Percentiles rank a stretch among this genome's conserved stretches.
phyloP scores from a whole-genome alignment of 2,797 vertebrate species.

The Propithecus perrieri region DNA sequence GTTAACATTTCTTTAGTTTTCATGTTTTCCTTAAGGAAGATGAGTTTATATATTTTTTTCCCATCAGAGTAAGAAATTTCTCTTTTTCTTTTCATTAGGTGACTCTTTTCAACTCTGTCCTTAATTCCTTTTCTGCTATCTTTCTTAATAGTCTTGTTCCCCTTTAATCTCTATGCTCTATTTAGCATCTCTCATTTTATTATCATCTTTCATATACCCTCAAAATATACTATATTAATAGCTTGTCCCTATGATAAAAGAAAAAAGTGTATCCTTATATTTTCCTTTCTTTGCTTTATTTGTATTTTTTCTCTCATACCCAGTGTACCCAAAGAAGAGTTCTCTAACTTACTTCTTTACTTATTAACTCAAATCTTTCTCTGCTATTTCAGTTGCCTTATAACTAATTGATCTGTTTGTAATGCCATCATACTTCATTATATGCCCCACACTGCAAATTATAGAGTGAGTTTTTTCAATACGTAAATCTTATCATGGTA shows the following conservation, averaged over 20 bases:
- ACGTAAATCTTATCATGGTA: not conserved
- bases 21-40: not conserved
- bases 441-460: not conserved
- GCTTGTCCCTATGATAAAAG: not conserved
- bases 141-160: not conserved
- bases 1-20: not conserved
- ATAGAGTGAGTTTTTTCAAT: not conserved
- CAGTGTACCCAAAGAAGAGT: not conserved
- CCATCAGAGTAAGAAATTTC: not conserved
- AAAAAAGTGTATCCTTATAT: not conserved
- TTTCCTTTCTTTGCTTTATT: not conserved
- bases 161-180: not conserved
- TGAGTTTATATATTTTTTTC: not conserved
- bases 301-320: not conserved
- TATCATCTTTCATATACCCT: not conserved
- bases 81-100: not conserved
- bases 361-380: conserved; percentile 5
- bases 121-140: not conserved
- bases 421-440: not conserved
- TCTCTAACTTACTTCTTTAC: not conserved
- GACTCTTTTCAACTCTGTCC: not conserved
- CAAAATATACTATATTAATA: not conserved
- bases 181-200: not conserved
- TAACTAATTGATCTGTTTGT: not conserved
- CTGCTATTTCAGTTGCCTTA: not conserved